These are phyloP conservation scores for Oscheius sp. DNA, from an alignment of 2,888 invertebrate species.

Conservation along the genomic window DNA sequence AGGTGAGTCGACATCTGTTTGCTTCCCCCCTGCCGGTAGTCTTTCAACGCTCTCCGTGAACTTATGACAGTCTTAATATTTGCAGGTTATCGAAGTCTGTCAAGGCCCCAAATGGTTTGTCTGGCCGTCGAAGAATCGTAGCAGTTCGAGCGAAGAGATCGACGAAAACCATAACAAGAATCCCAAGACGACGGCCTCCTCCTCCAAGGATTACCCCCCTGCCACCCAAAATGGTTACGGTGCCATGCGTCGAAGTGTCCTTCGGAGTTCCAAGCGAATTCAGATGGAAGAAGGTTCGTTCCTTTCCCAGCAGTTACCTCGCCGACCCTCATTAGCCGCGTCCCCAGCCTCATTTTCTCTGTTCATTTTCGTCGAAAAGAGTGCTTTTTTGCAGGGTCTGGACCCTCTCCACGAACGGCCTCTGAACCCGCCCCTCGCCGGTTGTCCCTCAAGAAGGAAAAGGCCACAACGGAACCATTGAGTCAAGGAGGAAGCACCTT, in stretches of 20 bases:
- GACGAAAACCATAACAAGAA: constrained; percentile 57
- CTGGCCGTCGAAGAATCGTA: constrained; percentile 58
- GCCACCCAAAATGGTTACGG: constrained; percentile 48
- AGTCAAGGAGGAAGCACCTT: constrained; percentile 40
- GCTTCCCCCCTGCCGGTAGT: not conserved
- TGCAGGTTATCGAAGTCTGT: constrained; percentile 61
- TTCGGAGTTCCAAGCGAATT: constrained; percentile 51
- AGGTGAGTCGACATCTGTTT: constrained; percentile 42
- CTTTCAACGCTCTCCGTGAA: not conserved
- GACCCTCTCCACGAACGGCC: constrained; percentile 45
- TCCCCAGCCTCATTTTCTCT: constrained; percentile 3
- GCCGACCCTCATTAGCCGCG: constrained; percentile 3
- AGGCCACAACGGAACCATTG: constrained; percentile 54
- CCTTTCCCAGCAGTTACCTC: not conserved
- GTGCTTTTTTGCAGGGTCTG: constrained; percentile 5
- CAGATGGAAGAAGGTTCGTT: constrained; percentile 36
- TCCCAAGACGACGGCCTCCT: constrained; percentile 29
- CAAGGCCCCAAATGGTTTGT: constrained; percentile 66
- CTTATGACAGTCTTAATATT: not conserved
- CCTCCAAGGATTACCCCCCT: constrained; percentile 7
- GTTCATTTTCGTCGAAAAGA: constrained; percentile 16
- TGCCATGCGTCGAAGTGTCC: constrained; percentile 52
- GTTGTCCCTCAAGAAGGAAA: constrained; percentile 53
- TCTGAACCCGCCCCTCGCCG: constrained; percentile 56
- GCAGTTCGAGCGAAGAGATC: constrained; percentile 49